These are phyloP conservation scores for Chiridota heheva DNA, from an alignment of 35 echinoderm and acorn worm genomes.

Conservation along the genomic window DNA sequence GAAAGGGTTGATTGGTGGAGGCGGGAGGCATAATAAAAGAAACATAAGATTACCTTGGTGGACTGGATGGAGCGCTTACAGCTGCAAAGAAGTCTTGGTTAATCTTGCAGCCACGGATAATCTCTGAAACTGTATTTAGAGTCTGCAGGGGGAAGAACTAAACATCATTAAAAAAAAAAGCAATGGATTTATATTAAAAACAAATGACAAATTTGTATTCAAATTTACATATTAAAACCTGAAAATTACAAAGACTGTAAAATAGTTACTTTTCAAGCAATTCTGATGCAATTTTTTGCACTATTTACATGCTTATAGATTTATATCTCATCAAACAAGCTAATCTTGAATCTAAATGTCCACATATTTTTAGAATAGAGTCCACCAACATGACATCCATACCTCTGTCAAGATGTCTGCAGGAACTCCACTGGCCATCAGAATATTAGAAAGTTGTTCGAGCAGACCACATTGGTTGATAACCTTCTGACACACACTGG, in stretches of 20 bases:
- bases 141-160: conserved; percentile 52
- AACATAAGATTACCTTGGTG: conserved; percentile 64
- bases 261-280: no score
- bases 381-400: not conserved
- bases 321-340: no score
- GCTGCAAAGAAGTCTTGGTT: conserved; percentile 98
- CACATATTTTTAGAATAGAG: no score
- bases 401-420: conserved; percentile 99
- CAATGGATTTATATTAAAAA: no score
- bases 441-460: conserved; percentile 71
- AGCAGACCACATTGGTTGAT: conserved; percentile 87
- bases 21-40: not conserved
- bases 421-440: conserved; percentile 97
- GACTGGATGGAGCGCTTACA: conserved; percentile 90
- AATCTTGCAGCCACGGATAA: conserved; percentile 75
- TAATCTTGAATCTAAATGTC: no score
- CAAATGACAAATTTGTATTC: no score
- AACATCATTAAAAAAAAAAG: not conserved
- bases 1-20: no score
- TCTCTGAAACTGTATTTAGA: conserved; percentile 93
- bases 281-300: no score
- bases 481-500: conserved; percentile 88
- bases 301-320: not conserved
- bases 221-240: conserved; percentile 1
- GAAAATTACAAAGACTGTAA: no score